Percentiles rank a stretch among this genome's conserved stretches.
Evolutionary conservation across 37 sponge, comb jelly and placozoan genomes (phyloP).

Genomic region (Spongilla lacustris): DNA sequence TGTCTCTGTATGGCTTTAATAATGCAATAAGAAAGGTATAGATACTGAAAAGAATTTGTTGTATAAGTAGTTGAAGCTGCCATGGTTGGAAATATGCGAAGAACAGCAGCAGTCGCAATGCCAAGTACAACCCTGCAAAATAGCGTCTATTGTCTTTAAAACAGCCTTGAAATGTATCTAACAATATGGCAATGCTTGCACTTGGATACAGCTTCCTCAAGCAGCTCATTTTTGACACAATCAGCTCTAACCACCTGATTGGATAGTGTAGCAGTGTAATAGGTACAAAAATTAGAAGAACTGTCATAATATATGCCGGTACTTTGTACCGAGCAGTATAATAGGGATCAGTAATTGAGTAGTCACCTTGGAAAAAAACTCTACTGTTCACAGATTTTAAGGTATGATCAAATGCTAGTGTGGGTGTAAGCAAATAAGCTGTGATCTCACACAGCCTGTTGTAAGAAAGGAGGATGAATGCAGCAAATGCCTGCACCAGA

Average conservation of each 20-base stretch:
- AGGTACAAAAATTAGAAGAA: conserved; percentile 27
- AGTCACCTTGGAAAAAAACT: conserved; percentile 32
- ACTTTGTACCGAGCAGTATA: conserved; percentile 23
- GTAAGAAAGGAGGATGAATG: conserved; percentile 67
- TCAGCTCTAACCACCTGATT: conserved; percentile 23
- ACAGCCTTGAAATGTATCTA: conserved; percentile 65
- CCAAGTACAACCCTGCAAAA: conserved; percentile 62
- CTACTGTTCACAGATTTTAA: background rate
- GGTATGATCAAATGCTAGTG: background rate
- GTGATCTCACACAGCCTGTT: conserved; percentile 28
- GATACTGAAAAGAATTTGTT: conserved; percentile 8
- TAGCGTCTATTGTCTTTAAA: conserved; percentile 42
- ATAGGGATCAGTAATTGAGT: background rate
- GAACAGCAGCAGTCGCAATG: conserved; percentile 35
- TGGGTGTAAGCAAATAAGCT: conserved; percentile 25
- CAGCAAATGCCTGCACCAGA: conserved; percentile 49
- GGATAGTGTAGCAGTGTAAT: conserved; percentile 50
- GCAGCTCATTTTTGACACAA: background rate
- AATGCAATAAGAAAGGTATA: conserved; percentile 16
- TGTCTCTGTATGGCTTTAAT: conserved; percentile 46
- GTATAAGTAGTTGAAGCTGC: conserved; percentile 7
- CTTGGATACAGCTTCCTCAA: conserved; percentile 17
- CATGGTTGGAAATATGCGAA: background rate
- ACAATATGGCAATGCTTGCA: conserved; percentile 15
- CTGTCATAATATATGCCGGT: conserved; percentile 10